These are phyloP conservation scores for Odontocerum albicorne DNA, from an alignment of 2,888 invertebrate genomes.

Conservation along the genomic window DNA sequence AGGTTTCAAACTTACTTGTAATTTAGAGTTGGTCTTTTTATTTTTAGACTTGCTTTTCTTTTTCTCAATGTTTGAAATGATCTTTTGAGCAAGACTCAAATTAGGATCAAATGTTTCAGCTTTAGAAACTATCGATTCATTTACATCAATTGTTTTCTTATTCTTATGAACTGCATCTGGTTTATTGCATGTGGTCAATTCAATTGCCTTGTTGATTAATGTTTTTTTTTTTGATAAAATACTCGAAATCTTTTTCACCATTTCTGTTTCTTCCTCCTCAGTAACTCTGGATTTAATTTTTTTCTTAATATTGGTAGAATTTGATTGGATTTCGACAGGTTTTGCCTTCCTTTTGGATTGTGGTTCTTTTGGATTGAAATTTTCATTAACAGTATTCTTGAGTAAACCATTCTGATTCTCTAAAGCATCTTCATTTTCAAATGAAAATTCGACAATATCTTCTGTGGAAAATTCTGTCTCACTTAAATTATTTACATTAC, in stretches of 20 bases:
- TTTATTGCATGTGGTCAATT: neutral
- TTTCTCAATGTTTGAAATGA: slow-evolving; percentile 14
- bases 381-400: no score
- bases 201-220: neutral
- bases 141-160: neutral
- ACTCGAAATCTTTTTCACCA: slow-evolving; percentile 21
- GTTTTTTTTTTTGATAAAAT: slow-evolving; percentile 15
- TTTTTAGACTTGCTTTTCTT: slow-evolving; percentile 1
- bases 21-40: neutral
- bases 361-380: no score
- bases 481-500: slow-evolving; percentile 1
- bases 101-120: slow-evolving; percentile 18
- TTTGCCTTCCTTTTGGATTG: no score
- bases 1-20: no score
- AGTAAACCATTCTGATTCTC: no score
- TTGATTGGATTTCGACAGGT: no score
- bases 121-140: slow-evolving; percentile 12
- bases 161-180: neutral
- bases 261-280: slow-evolving; percentile 15
- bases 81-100: slow-evolving; percentile 16
- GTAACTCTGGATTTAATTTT: slow-evolving; percentile 12
- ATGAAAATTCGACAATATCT: no score
- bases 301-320: no score
- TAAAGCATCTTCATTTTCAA: no score
- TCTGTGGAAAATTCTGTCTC: no score